These are phyloP conservation scores for Sebastolobus altivelis DNA, from an alignment of 2,797 vertebrate species.

Conservation along the genomic window DNA sequence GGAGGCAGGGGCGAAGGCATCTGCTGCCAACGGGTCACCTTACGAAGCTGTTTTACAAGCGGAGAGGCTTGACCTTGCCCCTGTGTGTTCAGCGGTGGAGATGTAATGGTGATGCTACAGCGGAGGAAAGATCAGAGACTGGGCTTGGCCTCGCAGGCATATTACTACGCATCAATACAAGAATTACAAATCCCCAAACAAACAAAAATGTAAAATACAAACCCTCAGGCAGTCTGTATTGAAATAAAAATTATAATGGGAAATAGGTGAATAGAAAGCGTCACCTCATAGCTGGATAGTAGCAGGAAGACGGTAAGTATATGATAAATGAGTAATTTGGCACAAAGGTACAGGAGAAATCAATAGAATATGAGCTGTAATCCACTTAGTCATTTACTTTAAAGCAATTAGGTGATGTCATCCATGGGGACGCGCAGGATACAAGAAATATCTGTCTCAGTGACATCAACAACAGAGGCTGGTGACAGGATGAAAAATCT, in stretches of 20 bases:
- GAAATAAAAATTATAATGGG: slow-evolving; percentile 11
- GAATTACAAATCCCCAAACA: not conserved
- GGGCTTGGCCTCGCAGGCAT: not conserved
- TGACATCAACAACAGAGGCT: slow-evolving; percentile 53
- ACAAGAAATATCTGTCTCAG: slow-evolving; percentile 47
- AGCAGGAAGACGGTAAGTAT: slow-evolving; percentile 35
- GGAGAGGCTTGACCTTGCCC: slow-evolving; percentile 62
- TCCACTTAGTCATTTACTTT: slow-evolving; percentile 64
- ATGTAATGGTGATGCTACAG: slow-evolving; percentile 26
- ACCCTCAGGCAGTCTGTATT: not conserved
- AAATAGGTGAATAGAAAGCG: slow-evolving; percentile 3
- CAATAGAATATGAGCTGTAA: slow-evolving; percentile 66
- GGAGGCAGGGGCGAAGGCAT: slow-evolving; percentile 30
- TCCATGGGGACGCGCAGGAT: slow-evolving; percentile 30
- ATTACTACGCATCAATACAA: slow-evolving; percentile 1
- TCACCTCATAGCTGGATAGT: slow-evolving; percentile 10
- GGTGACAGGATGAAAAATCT: slow-evolving; percentile 67
- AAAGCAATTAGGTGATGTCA: slow-evolving; percentile 73
- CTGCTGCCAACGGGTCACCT: slow-evolving; percentile 62
- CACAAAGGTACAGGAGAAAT: slow-evolving; percentile 60
- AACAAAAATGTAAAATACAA: not conserved
- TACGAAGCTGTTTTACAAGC: slow-evolving; percentile 70
- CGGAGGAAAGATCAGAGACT: slow-evolving; percentile 36
- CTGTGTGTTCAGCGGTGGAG: slow-evolving; percentile 43
- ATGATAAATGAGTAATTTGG: slow-evolving; percentile 55